Percentiles rank a stretch among this genome's conserved stretches.
These are phyloP conservation scores for Brachyistius frenatus DNA, from an alignment of 2,113 vertebrate species.

Conservation along the genomic window DNA sequence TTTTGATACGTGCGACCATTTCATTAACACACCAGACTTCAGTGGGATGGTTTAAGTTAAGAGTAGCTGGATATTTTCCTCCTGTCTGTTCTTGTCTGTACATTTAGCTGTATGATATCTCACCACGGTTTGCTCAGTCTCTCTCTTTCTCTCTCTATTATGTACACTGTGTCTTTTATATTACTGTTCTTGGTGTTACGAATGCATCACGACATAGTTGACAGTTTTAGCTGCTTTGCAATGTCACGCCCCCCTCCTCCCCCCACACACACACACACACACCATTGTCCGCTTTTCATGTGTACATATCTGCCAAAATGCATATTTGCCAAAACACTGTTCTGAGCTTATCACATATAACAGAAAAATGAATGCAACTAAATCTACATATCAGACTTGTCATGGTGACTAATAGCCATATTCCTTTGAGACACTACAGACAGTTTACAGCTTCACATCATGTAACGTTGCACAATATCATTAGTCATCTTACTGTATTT, in stretches of 20 bases:
- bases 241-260: too few species aligned
- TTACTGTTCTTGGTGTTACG: conserved; percentile 62
- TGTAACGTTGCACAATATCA: conserved; percentile 55
- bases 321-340: conserved; percentile 57
- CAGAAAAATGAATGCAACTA: conserved; percentile 60
- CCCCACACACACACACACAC: not conserved
- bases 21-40: conserved; percentile 6
- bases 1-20: conserved; percentile 11
- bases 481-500: conserved; percentile 56
- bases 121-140: conserved; percentile 34
- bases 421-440: conserved; percentile 39
- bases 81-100: conserved; percentile 34
- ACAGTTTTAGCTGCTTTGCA: conserved; percentile 40
- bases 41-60: conserved; percentile 10
- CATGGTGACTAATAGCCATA: conserved; percentile 68
- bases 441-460: conserved; percentile 37
- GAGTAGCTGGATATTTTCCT: conserved; percentile 19
- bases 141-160: conserved; percentile 45
- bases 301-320: conserved; percentile 55
- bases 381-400: conserved; percentile 60
- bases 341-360: conserved; percentile 45
- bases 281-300: conserved; percentile 25
- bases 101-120: conserved; percentile 47
- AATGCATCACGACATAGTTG: conserved; percentile 59
- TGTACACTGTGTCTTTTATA: conserved; percentile 51